Conservation (phyloP, 2,113 vertebrate species). For the Carassius carassius region DNA sequence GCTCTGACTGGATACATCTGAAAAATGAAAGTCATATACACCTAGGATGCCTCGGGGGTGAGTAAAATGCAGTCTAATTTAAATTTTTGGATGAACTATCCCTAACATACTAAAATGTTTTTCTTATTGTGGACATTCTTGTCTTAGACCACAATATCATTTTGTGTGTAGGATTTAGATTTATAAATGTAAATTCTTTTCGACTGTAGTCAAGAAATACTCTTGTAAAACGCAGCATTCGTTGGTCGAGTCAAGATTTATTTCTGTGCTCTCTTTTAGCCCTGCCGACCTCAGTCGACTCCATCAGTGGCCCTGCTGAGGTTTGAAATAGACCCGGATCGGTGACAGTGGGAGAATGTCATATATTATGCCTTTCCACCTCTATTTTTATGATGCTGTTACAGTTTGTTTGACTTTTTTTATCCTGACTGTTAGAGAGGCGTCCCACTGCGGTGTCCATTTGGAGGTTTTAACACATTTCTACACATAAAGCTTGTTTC, state of each 20-base stretch:
- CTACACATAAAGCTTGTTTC: not conserved
- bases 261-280: slow-evolving; percentile 14
- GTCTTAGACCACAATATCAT: not conserved
- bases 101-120: too few species aligned
- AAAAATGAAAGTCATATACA: too few species aligned
- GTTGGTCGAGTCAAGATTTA: not conserved
- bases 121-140: not conserved
- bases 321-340: slow-evolving; percentile 22
- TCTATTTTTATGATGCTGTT: slow-evolving; percentile 9
- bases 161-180: not conserved
- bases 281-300: not conserved
- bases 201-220: not conserved
- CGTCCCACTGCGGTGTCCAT: not conserved
- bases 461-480: not conserved
- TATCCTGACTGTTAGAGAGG: not conserved
- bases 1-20: too few species aligned
- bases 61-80: too few species aligned
- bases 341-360: slow-evolving; percentile 17
- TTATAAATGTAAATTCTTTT: not conserved
- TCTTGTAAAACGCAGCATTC: not conserved
- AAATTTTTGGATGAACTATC: too few species aligned
- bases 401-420: slow-evolving; percentile 28
- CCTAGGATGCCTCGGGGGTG: too few species aligned
- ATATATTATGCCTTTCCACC: slow-evolving; percentile 24
- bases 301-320: slow-evolving; percentile 27